Evolutionary conservation across 2,113 vertebrate genomes (phyloP).

Genomic region (Neoarius graeffei): DNA sequence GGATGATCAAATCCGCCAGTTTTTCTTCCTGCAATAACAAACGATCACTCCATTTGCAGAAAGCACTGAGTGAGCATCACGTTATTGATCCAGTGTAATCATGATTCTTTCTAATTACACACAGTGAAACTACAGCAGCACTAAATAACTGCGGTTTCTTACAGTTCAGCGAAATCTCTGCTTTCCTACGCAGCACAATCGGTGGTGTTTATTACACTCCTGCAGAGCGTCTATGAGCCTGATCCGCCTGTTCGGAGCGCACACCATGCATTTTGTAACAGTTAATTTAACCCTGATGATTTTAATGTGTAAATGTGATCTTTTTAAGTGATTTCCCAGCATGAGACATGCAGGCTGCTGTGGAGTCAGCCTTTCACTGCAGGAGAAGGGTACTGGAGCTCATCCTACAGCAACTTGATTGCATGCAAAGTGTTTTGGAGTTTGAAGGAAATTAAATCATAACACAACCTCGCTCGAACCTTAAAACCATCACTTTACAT

Average conservation of each 20-base stretch:
- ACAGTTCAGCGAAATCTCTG: conserved; percentile 7
- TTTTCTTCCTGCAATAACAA: neutral
- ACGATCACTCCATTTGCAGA: neutral
- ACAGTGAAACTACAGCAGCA: conserved; percentile 1
- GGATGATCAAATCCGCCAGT: neutral
- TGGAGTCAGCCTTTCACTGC: conserved; percentile 25
- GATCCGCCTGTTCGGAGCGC: neutral
- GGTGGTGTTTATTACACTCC: conserved; percentile 26
- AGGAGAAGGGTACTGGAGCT: neutral
- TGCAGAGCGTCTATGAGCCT: conserved; percentile 20
- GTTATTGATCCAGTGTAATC: conserved; percentile 1
- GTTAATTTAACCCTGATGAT: conserved; percentile 27
- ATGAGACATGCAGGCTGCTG: conserved; percentile 6
- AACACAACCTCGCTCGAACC: neutral
- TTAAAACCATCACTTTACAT: neutral
- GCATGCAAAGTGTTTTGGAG: neutral
- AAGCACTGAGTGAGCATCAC: neutral
- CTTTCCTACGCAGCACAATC: neutral
- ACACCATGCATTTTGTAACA: neutral
- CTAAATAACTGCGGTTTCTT: neutral
- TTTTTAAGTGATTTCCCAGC: conserved; percentile 12
- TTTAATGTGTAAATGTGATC: conserved; percentile 33
- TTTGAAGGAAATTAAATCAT: neutral
- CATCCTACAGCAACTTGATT: neutral
- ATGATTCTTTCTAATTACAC: conserved; percentile 11